Conservation (phyloP, 2,113 vertebrate genomes). For the Tauraco erythrolophus region DNA sequence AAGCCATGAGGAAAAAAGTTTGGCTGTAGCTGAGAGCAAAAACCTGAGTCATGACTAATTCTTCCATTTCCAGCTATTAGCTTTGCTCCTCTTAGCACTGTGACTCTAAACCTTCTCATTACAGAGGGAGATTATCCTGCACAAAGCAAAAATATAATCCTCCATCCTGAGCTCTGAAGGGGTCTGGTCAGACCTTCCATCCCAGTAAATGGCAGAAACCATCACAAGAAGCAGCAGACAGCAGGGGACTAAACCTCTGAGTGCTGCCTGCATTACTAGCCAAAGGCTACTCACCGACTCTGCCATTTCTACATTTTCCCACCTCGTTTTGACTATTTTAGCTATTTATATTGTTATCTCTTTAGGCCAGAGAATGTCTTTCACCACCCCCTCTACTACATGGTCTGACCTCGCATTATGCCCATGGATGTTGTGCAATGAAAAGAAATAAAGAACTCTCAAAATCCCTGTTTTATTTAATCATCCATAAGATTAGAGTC, state of each 20-base stretch:
- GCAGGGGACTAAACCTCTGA: neutral
- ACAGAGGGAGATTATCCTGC: neutral
- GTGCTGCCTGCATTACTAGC: neutral
- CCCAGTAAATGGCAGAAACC: neutral
- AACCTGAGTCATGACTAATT: neutral
- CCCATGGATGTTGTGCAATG: neutral
- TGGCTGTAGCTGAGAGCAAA: neutral
- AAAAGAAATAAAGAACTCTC: neutral
- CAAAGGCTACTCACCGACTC: neutral
- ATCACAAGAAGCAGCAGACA: neutral
- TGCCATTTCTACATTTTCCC: neutral
- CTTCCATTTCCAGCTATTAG: neutral
- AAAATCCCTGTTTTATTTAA: neutral
- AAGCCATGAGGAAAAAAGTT: neutral
- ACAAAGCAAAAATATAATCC: neutral
- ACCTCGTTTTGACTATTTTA: neutral
- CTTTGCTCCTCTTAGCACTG: neutral
- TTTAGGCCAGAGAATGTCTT: neutral
- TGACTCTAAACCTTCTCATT: neutral
- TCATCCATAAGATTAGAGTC: neutral
- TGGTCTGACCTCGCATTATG: neutral
- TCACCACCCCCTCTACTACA: neutral
- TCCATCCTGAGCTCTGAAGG: neutral
- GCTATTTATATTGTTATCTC: neutral
- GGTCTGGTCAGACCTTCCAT: neutral